Percentiles rank a stretch among this genome's conserved stretches.
These are phyloP conservation scores for Deroptyus accipitrinus DNA, from an alignment of 2,113 vertebrate species.

Conservation along the genomic window DNA sequence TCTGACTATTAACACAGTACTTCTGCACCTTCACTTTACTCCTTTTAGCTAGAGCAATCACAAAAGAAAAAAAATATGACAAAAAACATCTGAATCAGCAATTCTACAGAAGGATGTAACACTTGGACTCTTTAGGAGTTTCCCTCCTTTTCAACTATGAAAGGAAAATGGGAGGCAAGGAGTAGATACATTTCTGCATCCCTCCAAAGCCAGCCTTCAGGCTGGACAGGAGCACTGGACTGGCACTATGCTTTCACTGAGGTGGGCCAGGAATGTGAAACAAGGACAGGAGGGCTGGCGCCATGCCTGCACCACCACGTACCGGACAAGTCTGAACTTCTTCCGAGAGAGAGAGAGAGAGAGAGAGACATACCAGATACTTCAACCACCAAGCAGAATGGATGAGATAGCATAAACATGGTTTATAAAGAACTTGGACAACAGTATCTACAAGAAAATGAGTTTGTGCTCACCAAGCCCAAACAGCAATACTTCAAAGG, in stretches of 20 bases:
- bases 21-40: background rate
- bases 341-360: background rate
- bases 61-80: background rate
- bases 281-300: background rate
- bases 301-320: background rate
- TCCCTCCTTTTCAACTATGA: background rate
- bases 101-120: background rate
- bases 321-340: background rate
- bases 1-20: background rate
- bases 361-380: background rate
- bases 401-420: background rate
- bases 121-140: background rate
- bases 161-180: background rate
- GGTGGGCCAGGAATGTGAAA: background rate
- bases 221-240: background rate
- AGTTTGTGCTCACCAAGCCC: background rate
- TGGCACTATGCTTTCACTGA: background rate
- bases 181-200: background rate
- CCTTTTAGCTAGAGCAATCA: background rate
- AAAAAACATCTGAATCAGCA: background rate
- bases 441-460: background rate
- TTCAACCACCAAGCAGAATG: background rate
- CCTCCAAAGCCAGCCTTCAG: background rate
- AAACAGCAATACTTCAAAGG: slow-evolving; percentile 32
- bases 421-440: background rate